phyloP scores from a whole-genome alignment of 30 jellyfish, hydroid and myxozoan species.

The Hydra vulgaris region DNA sequence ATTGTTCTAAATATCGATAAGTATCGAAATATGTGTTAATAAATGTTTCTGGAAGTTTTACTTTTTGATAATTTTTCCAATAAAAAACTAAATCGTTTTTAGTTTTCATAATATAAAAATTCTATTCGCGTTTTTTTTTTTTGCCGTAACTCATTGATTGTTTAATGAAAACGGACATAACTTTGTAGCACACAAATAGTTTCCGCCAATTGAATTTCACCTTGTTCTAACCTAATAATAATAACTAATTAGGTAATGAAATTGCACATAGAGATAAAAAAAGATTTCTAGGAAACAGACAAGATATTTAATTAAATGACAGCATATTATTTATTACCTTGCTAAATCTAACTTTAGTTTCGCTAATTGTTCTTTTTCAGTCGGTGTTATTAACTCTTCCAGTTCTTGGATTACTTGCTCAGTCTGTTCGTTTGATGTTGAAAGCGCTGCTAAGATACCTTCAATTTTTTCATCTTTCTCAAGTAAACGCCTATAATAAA shows the following conservation, averaged over 20 bases:
- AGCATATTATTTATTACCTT: slow-evolving; percentile 36
- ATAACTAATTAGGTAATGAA: background rate
- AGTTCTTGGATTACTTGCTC: slow-evolving; percentile 73
- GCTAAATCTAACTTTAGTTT: slow-evolving; percentile 71
- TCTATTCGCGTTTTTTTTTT: too few species aligned
- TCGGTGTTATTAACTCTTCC: slow-evolving; percentile 87
- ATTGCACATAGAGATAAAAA: too few species aligned
- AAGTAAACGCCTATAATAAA: slow-evolving; percentile 45
- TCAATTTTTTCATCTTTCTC: slow-evolving; percentile 88
- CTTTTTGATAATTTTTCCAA: too few species aligned
- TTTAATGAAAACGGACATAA: slow-evolving; percentile 35
- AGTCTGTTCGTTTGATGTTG: slow-evolving; percentile 60
- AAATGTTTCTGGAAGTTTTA: too few species aligned
- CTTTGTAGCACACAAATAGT: slow-evolving; percentile 47
- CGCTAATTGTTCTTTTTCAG: slow-evolving; percentile 76
- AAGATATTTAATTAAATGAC: background rate
- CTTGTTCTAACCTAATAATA: slow-evolving; percentile 63
- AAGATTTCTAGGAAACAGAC: too few species aligned
- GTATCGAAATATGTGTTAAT: too few species aligned
- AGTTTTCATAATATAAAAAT: too few species aligned
- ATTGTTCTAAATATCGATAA: too few species aligned
- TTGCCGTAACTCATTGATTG: background rate
- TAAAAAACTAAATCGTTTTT: too few species aligned
- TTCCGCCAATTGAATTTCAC: slow-evolving; percentile 76
- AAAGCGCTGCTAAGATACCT: slow-evolving; percentile 61